Base-by-base conservation (phyloP, 2,797 vertebrate species). In the Saxicola maurus region DNA sequence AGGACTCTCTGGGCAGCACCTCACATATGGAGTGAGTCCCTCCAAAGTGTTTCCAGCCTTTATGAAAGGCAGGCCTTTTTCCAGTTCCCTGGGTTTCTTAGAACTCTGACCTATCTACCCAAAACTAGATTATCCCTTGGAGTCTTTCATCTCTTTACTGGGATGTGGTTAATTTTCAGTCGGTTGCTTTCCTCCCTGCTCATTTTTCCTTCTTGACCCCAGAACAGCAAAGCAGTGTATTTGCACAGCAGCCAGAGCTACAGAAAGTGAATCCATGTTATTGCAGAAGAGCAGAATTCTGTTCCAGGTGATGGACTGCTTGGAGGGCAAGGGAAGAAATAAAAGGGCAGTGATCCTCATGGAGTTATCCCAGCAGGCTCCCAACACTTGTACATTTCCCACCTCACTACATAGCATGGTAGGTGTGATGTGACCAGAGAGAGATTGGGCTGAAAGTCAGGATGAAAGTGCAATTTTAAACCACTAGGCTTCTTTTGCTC, bases 321-420 rank as follows among this genome's bases (percentile, higher is more conserved):
- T 55, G 33, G 27, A 89, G 27, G 8, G 16, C 9, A 75, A 89
- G 20, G 7, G 40, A 46, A 78, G 49, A 85, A 67, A 45, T 7
- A 46, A 60, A 83, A n/a, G 3, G 19, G 13, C 24, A 73, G 7
- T 17, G 35, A 43, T 82, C 17, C 27, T 88, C 25, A n/a, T 0
- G 2, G 57, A 69, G 4, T 62, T 62, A 66, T 38, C 65, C 31
- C 30, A 53, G 31, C 9, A 17, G 35, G 37, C 7, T 24, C 45
- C 31, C 35, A 24, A 37, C 8, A 13, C 35, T 66, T 0, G 0
- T 27, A 12, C 10, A 33, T 74, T 55, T 68, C 51, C 66, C 74
- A 0, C 28, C 20, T 68, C 11, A 27, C 66, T 79, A 71, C 42
- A 30, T 12, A 60, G 30, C 4, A 4, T 8, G 46, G 65, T 31